Evolutionary conservation across 92 coral and sea anemone genomes (phyloP), one percentile per base, ranked within the genome.

Genomic region (Palythoa grandiflora): DNA sequence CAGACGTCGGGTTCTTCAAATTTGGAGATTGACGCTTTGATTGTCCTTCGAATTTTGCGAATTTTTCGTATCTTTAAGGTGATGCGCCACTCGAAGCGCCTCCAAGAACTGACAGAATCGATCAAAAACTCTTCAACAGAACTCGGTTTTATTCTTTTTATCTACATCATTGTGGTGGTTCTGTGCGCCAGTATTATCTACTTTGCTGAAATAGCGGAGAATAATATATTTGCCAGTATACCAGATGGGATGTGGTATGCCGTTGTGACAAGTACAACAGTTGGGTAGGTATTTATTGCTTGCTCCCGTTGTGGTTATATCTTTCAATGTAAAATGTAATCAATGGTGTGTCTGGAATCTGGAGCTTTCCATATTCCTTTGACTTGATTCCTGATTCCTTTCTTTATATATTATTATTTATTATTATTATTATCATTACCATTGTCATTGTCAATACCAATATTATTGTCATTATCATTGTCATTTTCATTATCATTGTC

Each of bases 221-320:
- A 88, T 55, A 79, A 94, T 6, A 87, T 91, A 72, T 95, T 93
- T 78, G 75, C 89, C 51, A 95, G 98, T 83, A 95, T 95, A 57
- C 98, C 98, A n/a, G 93, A 95, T 50, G 92, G 94, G 28, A 95
- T 95, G 94, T 95, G 98, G 98, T 95, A 95, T 63, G 96, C 98
- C n/a, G 96, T 93, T 15, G 91, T 95, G 14, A 95, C 98, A 11
- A 93, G 96, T 28, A 95, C 98, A 12, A 95, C 98, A 2, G 91
- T 95, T 13, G 98, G 98, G 98, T 95, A 77, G 65, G 96, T 81
- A 44, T 5, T 2, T 65, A 21, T 1, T 70, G 5, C 47, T 35
- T 36, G 5, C 44, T 11, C 9, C 28, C 28, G 70, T 8, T 63
- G 3, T 63, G 8, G 9, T 21, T 7, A 17, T n/a, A 19, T 17